These are phyloP conservation scores for Tortrix viridana DNA, from an alignment of 2,888 invertebrate genomes.

Conservation along the genomic window DNA sequence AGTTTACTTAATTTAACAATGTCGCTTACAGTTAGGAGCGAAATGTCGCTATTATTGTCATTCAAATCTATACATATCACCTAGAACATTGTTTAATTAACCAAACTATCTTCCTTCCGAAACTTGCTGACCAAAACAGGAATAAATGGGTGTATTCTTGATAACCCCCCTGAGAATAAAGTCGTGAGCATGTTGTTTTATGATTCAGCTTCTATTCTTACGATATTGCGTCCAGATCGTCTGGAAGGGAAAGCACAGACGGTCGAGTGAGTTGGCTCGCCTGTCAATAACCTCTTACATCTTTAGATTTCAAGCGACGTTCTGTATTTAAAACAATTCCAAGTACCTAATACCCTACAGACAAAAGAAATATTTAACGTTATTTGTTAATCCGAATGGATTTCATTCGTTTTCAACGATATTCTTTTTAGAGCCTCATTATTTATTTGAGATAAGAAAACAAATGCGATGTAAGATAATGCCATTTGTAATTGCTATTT, in stretches of 20 bases:
- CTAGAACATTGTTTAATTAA: too few relatives aligned
- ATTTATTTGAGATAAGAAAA: too few relatives aligned
- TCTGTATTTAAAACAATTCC: conserved; percentile 11
- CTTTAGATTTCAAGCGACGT: conserved; percentile 26
- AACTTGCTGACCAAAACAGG: neutral
- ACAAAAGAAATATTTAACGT: too few relatives aligned
- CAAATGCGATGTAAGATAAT: too few relatives aligned
- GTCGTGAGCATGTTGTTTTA: neutral
- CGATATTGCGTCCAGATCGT: conserved; percentile 21
- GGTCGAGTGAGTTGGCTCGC: conserved; percentile 27
- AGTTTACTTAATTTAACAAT: too few relatives aligned
- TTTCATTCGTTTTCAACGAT: neutral
- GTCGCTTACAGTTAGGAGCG: too few relatives aligned
- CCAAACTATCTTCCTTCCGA: too few relatives aligned
- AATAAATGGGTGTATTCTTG: neutral
- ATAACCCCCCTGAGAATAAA: neutral
- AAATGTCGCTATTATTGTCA: too few relatives aligned
- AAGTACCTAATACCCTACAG: too few relatives aligned
- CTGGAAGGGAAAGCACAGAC: conserved; percentile 29
- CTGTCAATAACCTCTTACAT: conserved; percentile 36
- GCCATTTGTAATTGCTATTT: too few relatives aligned
- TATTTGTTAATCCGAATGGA: neutral
- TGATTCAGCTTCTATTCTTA: conserved; percentile 2
- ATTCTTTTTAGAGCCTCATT: neutral
- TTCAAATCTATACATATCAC: too few relatives aligned